phyloP scores from a whole-genome alignment of 30 jellyfish, hydroid and myxozoan species.

The Aurelia aurita complex sp. Pacific region DNA sequence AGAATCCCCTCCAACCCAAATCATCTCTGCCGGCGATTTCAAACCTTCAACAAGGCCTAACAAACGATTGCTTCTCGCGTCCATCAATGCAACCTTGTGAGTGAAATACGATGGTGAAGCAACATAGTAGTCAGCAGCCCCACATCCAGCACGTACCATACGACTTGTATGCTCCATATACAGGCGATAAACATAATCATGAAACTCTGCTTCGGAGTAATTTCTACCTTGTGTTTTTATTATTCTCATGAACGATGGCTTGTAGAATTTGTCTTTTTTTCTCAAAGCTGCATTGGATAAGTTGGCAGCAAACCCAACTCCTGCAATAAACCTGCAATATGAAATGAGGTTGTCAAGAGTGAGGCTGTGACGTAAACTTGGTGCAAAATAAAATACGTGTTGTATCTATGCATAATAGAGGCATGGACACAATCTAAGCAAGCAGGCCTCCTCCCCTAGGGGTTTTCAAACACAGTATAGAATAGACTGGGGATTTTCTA shows the following conservation, averaged over 20 bases:
- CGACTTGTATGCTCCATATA: background rate
- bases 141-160: background rate
- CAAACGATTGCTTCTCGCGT: background rate
- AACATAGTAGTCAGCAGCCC: background rate
- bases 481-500: too few relatives aligned
- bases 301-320: background rate
- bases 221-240: background rate
- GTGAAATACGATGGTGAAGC: background rate
- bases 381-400: too few relatives aligned
- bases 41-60: background rate
- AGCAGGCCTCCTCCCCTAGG: too few relatives aligned
- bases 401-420: too few relatives aligned
- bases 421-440: too few relatives aligned
- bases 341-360: too few relatives aligned
- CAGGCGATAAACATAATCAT: background rate
- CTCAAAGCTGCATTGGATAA: background rate
- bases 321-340: background rate
- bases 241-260: slow-evolving; percentile 1
- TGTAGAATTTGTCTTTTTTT: background rate
- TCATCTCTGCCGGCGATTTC: background rate
- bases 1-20: background rate
- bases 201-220: background rate
- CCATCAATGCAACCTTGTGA: background rate
- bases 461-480: too few relatives aligned
- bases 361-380: too few relatives aligned